Base-by-base conservation (phyloP, 2,797 vertebrate genomes). In the Melopsittacus undulatus region DNA sequence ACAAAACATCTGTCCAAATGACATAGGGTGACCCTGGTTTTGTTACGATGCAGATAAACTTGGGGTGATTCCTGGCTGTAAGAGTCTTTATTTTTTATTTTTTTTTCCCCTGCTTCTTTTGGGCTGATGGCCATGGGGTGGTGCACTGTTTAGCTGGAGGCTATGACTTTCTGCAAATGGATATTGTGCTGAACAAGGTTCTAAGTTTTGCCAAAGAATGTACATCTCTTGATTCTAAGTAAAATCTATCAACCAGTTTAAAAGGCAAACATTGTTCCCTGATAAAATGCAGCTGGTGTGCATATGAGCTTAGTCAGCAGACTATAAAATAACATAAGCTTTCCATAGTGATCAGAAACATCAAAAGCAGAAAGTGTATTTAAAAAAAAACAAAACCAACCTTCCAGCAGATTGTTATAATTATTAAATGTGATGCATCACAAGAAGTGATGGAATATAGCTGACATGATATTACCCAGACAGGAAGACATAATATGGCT, bases 301-400 rank as follows among this genome's bases (percentile, higher is more conserved):
- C 92, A 96, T 61, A 94, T 85, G 89, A 94, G 82, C 89, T 94
- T 94, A 82, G 87, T 96, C 91, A 96, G 91, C 92, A 91, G 89
- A 59, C 89, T 87, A 82, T 84, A 94, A 92, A 94, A 92, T 79
- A 96, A 72, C 59, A 59, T 72, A 78, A 86, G 80, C 32, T 93
- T 94, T 96, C 91, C 56, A 79, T 20, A 89, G 82, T 22, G 73
- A 82, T 90, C 92, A 81, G 64, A 86, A 92, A 95, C 84, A 94
- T 95, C 94, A 96, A 95, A 96, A 91, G 84, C 72, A 85, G 48
- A 85, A 83, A 77, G 52, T 46, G 52, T 49, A 46, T 92, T 77
- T 70, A 0, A 29, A 42, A 57, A 80, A 83, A 73, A 17, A 6
- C 40, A 40, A 40, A 40, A 13, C 40, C 6, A 59, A 36, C 23